Evolutionary conservation across 2,113 vertebrate species (phyloP), one percentile per base, ranked within the genome.

Genomic region (Thermophis baileyi): DNA sequence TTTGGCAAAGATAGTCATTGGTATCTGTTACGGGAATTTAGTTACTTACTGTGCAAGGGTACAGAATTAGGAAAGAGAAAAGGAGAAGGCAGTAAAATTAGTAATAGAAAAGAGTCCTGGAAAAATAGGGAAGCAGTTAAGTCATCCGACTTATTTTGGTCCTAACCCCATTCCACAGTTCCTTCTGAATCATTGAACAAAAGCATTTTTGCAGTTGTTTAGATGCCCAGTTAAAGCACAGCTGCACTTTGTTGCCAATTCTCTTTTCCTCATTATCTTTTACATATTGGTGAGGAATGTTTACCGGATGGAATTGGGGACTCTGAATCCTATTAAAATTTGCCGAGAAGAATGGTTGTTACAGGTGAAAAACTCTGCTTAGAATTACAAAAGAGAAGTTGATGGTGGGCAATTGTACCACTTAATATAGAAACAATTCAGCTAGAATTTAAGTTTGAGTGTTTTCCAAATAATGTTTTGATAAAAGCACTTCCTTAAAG

Each of bases 121-220:
- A 81, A 81, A 81, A 81, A 44, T 20, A 44, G 7, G 18, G 18
- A 44, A 44, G 18, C 6, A 40, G 35, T 81, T 81, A 81, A 81
- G 7, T 44, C 74, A 81, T 81, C 35, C 7, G 6, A 81, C 35
- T 35, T 40, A 40, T n/a, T 40, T 74, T 74, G 69, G 69, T n/a
- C 69, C 69, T 74, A 35, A 74, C n/a, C n/a, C 69, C 74, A 44
- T 44, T 57, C 74, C 74, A 35, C 35, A 22, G 35, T 22, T 81
- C 74, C 74, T 81, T 40, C 69, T 81, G 69, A 40, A 20, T 81
- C 18, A 81, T 20, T 81, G 69, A 35, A 9, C 88, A 88, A 90
- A 96, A 94, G 63, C 88, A 47, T 49, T 89, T 27, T 50, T 35
- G 63, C 55, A 69, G 30, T 63, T 50, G 44, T 63, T 81, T 35